Base-by-base conservation (phyloP, 2,797 vertebrate genomes). In the Eulemur albifrons region DNA sequence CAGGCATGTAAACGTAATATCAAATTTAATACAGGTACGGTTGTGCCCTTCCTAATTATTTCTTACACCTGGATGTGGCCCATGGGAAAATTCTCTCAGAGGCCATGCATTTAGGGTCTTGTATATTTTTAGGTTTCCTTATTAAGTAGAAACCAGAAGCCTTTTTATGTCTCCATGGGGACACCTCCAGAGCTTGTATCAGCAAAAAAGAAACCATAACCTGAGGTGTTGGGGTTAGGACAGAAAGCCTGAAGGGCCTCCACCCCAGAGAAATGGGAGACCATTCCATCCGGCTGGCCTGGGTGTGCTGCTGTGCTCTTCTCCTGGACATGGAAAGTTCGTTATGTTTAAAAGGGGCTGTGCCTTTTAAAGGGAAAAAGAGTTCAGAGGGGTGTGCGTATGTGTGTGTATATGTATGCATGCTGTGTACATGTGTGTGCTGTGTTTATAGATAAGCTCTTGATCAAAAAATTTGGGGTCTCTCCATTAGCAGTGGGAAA, bases 91-190 rank as follows among this genome's bases (percentile, higher is more conserved):
- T 93, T 95, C 96, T 96, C 97, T 96, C 96, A 90, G 94, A 95
- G 95, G 95, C 93, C 67, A 75, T 73, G 93, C 59, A 97, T 97
- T 98, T 97, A 96, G 91, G 93, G 95, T 90, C 97, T 97, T 97
- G 89, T 96, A 97, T 97, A 98, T 97, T 97, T 98, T 98, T 86
- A 97, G 93, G 93, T 95, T 98, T 97, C 93, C 96, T 97, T 98
- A 97, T 97, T 97, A 97, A 98, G 96, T 94, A 89, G 91, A 97
- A 97, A 96, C 97, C 97, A 98, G 97, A 97, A 98, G 80, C 82
- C 96, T 87, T 97, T 97, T 97, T 97, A 97, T 88, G 54, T 95
- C 93, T 97, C 97, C 93, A 75, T 92, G 59, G 97, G 96, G 97
- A 97, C 61, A 43, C 65, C 43, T 88, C 76, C 72, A 88, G 89